A percentile compares a stretch with the other conserved stretches of the same genome.
phyloP scores from a whole-genome alignment of 2,113 vertebrate species.

The Seriola quinqueradiata region DNA sequence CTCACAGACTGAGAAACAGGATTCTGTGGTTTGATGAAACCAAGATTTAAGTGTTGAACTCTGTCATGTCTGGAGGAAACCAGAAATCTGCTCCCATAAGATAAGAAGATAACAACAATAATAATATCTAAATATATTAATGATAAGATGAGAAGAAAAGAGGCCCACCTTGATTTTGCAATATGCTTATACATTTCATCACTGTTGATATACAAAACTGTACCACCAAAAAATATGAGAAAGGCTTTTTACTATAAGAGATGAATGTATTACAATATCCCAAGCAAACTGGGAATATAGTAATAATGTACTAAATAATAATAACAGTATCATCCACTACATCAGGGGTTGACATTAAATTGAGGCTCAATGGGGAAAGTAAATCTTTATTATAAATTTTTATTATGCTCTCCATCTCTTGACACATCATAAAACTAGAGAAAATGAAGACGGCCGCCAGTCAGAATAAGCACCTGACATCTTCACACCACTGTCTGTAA shows the following conservation, averaged over 20 bases:
- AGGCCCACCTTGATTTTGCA: background rate
- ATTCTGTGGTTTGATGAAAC: too few relatives aligned
- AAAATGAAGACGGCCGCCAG: slow-evolving; percentile 2
- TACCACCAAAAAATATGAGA: background rate
- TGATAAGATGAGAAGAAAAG: too few relatives aligned
- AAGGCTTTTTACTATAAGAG: background rate
- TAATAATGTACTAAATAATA: slow-evolving; percentile 26
- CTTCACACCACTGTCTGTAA: slow-evolving; percentile 37
- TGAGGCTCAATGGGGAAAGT: background rate
- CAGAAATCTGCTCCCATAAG: too few relatives aligned
- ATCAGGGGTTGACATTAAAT: slow-evolving; percentile 8
- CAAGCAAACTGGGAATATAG: background rate
- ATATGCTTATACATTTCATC: background rate
- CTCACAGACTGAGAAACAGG: too few relatives aligned
- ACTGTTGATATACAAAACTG: background rate
- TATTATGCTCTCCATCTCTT: background rate
- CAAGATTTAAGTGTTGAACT: too few relatives aligned
- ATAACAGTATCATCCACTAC: background rate
- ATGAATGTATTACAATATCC: slow-evolving; percentile 5
- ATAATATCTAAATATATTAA: too few relatives aligned
- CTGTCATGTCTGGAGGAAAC: too few relatives aligned
- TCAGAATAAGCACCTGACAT: slow-evolving; percentile 35
- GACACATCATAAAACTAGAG: slow-evolving; percentile 18
- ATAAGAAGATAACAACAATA: too few relatives aligned
- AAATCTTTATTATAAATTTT: slow-evolving; percentile 39